phyloP scores from a whole-genome alignment of 2,797 vertebrate genomes.

The Emydoidea blandingii region DNA sequence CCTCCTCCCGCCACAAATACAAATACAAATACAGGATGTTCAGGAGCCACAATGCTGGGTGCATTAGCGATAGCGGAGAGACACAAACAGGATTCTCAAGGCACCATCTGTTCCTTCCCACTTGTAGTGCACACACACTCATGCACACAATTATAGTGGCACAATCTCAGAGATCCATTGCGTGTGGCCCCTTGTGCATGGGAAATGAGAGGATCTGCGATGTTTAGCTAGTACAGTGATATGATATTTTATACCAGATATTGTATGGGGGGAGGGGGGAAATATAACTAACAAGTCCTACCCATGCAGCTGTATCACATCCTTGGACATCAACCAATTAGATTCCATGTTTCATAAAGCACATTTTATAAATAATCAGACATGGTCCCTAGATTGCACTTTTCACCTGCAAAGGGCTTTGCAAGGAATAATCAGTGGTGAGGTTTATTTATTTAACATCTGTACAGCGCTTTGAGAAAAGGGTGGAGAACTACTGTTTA shows the following conservation, averaged over 20 bases:
- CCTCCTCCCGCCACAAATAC: constrained; percentile 48
- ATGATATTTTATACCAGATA: not conserved
- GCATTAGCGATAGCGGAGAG: constrained; percentile 50
- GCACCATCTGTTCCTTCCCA: not conserved
- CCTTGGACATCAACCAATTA: constrained; percentile 28
- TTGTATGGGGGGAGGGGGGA: too few species aligned
- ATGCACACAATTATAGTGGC: constrained; percentile 47
- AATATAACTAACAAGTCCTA: constrained; percentile 23
- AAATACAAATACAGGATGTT: not conserved
- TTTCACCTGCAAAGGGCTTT: constrained; percentile 43
- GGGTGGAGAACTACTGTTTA: constrained; percentile 38
- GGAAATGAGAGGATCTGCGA: constrained; percentile 39
- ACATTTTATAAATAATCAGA: constrained; percentile 54
- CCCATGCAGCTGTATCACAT: not conserved
- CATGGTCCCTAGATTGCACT: constrained; percentile 25
- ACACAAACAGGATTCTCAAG: constrained; percentile 39
- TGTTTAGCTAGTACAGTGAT: not conserved
- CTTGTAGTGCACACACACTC: constrained; percentile 37
- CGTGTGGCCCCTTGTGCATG: constrained; percentile 43
- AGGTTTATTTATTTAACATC: constrained; percentile 40
- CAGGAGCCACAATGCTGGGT: constrained; percentile 53
- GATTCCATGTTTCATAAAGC: constrained; percentile 54
- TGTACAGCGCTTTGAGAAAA: constrained; percentile 4
- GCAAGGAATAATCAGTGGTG: constrained; percentile 20
- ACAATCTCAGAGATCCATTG: constrained; percentile 59